These are phyloP conservation scores for Tichodroma muraria DNA, from an alignment of 2,113 vertebrate genomes.

Conservation along the genomic window DNA sequence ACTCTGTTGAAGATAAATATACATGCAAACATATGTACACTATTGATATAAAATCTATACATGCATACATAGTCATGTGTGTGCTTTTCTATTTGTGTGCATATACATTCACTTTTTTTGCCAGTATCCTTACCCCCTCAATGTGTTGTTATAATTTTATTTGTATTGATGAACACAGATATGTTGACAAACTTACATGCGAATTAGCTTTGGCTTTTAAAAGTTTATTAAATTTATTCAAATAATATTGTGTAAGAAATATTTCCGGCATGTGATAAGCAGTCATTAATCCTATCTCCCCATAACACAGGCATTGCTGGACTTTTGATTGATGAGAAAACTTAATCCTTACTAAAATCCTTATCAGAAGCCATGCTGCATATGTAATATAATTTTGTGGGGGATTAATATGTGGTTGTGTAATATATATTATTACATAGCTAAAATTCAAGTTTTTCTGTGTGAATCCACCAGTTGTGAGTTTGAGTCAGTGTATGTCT, in stretches of 20 bases:
- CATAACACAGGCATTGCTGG: background rate
- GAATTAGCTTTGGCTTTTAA: background rate
- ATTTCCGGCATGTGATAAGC: background rate
- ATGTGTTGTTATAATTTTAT: background rate
- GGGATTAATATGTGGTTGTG: background rate
- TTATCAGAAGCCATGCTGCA: background rate
- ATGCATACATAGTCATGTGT: fast-evolving
- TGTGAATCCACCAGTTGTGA: background rate
- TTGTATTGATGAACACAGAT: background rate
- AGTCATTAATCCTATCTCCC: background rate
- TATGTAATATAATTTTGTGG: fast-evolving
- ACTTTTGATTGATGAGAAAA: background rate
- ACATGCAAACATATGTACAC: fast-evolving
- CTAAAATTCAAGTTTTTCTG: background rate
- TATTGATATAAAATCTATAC: background rate
- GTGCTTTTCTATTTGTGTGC: background rate
- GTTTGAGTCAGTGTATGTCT: background rate
- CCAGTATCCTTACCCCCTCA: background rate
- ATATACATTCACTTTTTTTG: background rate
- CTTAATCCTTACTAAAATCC: background rate
- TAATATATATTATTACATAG: background rate
- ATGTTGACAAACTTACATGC: background rate
- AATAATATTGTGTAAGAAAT: background rate
- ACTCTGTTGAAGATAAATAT: background rate
- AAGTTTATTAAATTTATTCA: background rate